Evolutionary conservation across 1,140 invertebrate genomes (phyloP), one percentile per base, ranked within the genome.

Genomic region (Watersipora subatra): DNA sequence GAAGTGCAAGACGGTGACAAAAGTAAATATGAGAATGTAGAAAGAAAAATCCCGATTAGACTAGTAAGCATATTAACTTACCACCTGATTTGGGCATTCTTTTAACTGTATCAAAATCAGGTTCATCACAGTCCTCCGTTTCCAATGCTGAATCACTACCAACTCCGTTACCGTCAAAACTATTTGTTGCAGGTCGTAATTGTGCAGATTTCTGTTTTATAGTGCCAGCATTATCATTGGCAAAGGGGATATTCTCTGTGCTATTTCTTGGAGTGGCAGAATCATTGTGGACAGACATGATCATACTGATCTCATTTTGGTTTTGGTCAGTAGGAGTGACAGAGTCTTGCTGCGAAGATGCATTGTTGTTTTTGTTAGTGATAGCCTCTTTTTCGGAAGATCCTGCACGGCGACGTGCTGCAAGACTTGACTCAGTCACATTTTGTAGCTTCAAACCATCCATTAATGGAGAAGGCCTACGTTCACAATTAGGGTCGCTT

Each of bases 211-310:
- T 80, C 69, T 90, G 89, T 72, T 95, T 94, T 75, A 98, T 97
- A 26, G 95, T 98, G 15, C 94, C 95, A 30, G 93, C 92, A 82
- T 97, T 97, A 76, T 98, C 95, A 80, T 97, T 97, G 66, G 95
- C 94, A 81, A 98, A 98, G 46, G 94, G 94, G 76, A 98, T 85
- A 70, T 67, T 28, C 2, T 24, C 28, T 17, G 58, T 57, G 7
- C 64, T 56, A 56, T 63, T 59, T 22, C 64, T 61, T 64, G 0
- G 63, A 7, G 29, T 58, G n/a, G 25, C 30, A 22, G 63, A 26
- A 25, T 29, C 30, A 57, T 34, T 28, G 12, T n/a, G 7, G n/a
- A 12, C 55, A 55, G 19, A 22, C 25, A 28, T 25, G 56, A 22
- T 28, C 62, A 27, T 2, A 25, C 26, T 27, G 17, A 15, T 7